Base-by-base conservation (phyloP, 2,113 vertebrate genomes). In the Neolamprologus cancellatus region DNA sequence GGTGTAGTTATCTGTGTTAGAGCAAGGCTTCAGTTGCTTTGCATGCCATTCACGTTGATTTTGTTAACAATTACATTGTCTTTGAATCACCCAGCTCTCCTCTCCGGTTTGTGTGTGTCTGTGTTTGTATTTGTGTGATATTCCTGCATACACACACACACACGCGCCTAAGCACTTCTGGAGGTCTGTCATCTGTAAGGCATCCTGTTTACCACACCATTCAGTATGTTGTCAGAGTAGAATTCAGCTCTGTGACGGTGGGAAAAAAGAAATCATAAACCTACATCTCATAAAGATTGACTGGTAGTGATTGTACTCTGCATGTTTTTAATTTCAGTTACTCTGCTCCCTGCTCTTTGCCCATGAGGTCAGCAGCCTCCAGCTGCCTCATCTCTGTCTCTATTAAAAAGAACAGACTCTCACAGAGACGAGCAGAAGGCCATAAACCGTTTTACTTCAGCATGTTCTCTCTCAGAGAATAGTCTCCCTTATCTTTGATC, bases 401-500 rank as follows among this genome's bases (percentile, higher is more conserved):
- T 82, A 36, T 74, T 85, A 34, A 59, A 90, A 76, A 76, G 82
- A 52, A 52, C 79, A 84, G 10, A 76, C 54, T 83, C 44, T 61
- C 59, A 57, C 23, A 90, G 53, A 85, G 84, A 88, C 20, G 25
- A 50, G 79, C 83, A 81, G 17, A 82, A 46, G 23, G 6, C 61
- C 61, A 64, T 74, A 78, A 82, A 88, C 74, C 39, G 55, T 53
- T 91, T 85, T 83, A 69, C 89, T 93, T 86, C 30, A 80, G 18
- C 25, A 84, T 93, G 84, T 91, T 92, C 87, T 53, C 76, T 81
- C 83, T 83, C 41, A 82, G 87, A 92, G 83, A 93, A 91, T 82
- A 84, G 85, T 86, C 55, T 76, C 78, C 59, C 84, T 94, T 92
- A 94, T 96, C 92, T 93, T 78, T 87, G 89, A 93, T 91, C 84